Base-by-base conservation (phyloP, 1,140 invertebrate species). In the Diprion similis region DNA sequence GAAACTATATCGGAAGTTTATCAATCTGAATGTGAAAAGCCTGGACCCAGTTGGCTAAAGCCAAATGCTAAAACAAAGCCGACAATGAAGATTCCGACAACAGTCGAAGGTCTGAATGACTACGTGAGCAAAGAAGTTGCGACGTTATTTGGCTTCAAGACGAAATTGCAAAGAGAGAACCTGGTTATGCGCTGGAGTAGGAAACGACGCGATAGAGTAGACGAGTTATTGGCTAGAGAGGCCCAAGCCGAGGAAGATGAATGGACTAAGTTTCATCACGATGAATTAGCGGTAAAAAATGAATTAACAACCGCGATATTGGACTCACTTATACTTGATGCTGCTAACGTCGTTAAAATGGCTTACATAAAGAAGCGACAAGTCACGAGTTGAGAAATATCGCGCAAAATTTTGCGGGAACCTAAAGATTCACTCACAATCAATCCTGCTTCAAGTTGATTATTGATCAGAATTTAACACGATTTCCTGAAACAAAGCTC, bases 181-280 rank as follows among this genome's bases (percentile, higher is more conserved):
- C 83, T 90, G 78, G 91, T 92, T 37, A 91, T 92, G 81, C 89
- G 91, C 78, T 93, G 92, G 89, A 91, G 91, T 71, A 86, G 91
- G 11, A 94, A 94, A 83, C 91, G 92, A 78, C 86, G 92, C 48
- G 93, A 95, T 78, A 89, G 91, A 73, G 93, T 95, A 0, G 93
- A 95, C 82, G 91, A 93, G 77, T 85, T 94, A 66, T 83, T 95
- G 47, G 90, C 93, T 2, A 84, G 90, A 65, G 93, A 94, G 82
- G 89, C 92, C 17, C 90, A 92, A 73, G 91, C 91, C 46, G 93
- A 94, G 79, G 93, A 95, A 82, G 85, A 90, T 8, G 89, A 92
- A 68, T 95, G 93, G 93, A 91, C 92, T 0, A 92, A 93, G 79
- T 94, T 93, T 80, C 91, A 93, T 79, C 87, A 91, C 19, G 93